Percentiles rank a stretch among this genome's conserved stretches.
Conservation (phyloP, 35 echinoderm and acorn worm species). For the Stichopus chloronotus region DNA sequence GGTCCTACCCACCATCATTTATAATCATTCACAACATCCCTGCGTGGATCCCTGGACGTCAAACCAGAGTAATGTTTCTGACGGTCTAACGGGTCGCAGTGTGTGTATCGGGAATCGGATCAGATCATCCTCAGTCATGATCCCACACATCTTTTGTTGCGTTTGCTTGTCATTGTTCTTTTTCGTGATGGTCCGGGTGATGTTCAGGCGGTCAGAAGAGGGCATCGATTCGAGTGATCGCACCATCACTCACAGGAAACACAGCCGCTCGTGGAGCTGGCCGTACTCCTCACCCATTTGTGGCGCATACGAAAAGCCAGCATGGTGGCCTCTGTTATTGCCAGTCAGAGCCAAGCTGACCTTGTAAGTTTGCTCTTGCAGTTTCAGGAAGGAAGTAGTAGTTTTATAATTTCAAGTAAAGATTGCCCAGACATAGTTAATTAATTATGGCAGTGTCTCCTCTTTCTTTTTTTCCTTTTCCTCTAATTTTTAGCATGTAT, state of each 20-base stretch:
- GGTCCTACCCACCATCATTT: neutral
- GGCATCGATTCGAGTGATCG: neutral
- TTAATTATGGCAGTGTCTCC: neutral
- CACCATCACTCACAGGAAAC: neutral
- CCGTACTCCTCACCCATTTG: neutral
- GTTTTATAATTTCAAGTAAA: neutral
- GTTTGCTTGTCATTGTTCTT: neutral
- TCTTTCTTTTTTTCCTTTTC: too few species aligned
- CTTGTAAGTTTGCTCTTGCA: conserved; percentile 21
- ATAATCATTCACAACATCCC: neutral
- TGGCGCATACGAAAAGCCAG: neutral
- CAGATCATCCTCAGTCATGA: neutral
- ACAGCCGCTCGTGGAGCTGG: neutral
- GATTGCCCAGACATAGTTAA: neutral
- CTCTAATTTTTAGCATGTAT: too few species aligned
- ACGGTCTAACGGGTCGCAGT: neutral
- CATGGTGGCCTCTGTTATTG: neutral
- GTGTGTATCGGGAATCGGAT: neutral
- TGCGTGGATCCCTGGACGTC: neutral
- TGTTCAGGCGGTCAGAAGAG: neutral
- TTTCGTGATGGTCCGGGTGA: neutral
- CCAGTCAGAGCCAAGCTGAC: neutral
- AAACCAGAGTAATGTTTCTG: neutral
- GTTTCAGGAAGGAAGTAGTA: conserved; percentile 28
- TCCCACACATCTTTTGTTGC: neutral